Evolutionary conservation across 1,140 invertebrate species (phyloP).

Genomic region (Gonioctena quinquepunctata): DNA sequence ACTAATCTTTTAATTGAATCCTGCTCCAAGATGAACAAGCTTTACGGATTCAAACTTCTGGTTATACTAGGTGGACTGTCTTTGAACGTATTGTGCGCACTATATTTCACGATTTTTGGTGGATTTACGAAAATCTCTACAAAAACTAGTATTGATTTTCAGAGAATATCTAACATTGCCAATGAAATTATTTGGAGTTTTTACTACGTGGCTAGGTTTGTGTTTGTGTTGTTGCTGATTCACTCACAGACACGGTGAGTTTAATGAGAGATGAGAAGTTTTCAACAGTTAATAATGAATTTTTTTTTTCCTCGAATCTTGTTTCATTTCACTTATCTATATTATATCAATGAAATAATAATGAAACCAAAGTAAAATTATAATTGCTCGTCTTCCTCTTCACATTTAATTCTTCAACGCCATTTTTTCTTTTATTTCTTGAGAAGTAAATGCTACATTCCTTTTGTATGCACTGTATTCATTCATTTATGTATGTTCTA

Average conservation of each 20-base stretch:
- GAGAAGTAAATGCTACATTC: too few relatives aligned
- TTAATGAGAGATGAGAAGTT: too few relatives aligned
- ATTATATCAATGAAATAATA: too few relatives aligned
- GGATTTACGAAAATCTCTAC: not conserved
- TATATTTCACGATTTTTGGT: conserved; percentile 24
- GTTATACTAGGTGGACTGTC: not conserved
- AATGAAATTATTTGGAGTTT: conserved; percentile 12
- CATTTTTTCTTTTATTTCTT: too few relatives aligned
- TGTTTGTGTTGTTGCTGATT: not conserved
- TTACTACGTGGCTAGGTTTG: conserved; percentile 18
- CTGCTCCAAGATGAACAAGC: not conserved
- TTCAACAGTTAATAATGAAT: too few relatives aligned
- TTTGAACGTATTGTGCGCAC: conserved; percentile 4
- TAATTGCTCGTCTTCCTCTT: too few relatives aligned
- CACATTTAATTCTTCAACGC: too few relatives aligned
- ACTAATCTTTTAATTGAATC: not conserved
- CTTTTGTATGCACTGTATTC: too few relatives aligned
- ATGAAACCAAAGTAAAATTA: too few relatives aligned
- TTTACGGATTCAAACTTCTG: conserved; percentile 7
- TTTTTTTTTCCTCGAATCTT: too few relatives aligned
- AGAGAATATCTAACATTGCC: not conserved
- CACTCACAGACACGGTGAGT: not conserved
- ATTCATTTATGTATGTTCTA: too few relatives aligned
- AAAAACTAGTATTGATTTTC: not conserved
- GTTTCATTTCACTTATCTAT: too few relatives aligned